A percentile compares a stretch with the other conserved stretches of the same genome.
Evolutionary conservation across 2,113 vertebrate species (phyloP).

Genomic region (Pithys albifrons): DNA sequence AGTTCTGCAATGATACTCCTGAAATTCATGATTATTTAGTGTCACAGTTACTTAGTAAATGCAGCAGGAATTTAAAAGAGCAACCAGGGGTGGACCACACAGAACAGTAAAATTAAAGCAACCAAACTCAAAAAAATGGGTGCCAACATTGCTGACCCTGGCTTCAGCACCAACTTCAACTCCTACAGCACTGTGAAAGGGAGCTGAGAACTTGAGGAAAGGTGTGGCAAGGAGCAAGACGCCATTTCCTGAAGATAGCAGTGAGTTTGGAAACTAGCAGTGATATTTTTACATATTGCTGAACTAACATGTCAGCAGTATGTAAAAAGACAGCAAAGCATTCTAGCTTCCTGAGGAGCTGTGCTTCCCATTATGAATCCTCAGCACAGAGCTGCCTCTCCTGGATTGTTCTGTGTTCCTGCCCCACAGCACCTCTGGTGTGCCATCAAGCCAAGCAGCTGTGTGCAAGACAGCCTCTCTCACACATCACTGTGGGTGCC

Average conservation of each 20-base stretch:
- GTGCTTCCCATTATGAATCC: fast-evolving
- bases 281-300: not conserved
- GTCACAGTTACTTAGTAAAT: not conserved
- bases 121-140: not conserved
- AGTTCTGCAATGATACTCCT: not conserved
- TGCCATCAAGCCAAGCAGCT: not conserved
- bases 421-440: not conserved
- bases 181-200: not conserved
- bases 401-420: not conserved
- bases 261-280: not conserved
- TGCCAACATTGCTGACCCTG: not conserved
- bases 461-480: not conserved
- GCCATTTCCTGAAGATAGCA: not conserved
- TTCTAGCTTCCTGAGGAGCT: not conserved
- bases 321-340: not conserved
- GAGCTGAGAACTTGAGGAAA: not conserved
- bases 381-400: not conserved
- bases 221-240: not conserved
- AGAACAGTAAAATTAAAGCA: not conserved
- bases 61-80: not conserved
- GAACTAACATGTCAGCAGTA: not conserved
- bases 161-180: not conserved
- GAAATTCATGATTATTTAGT: not conserved
- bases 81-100: fast-evolving
- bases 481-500: not conserved